Base-by-base conservation (phyloP, 2,888 invertebrate genomes). In the Ryuthela nishihirai region DNA sequence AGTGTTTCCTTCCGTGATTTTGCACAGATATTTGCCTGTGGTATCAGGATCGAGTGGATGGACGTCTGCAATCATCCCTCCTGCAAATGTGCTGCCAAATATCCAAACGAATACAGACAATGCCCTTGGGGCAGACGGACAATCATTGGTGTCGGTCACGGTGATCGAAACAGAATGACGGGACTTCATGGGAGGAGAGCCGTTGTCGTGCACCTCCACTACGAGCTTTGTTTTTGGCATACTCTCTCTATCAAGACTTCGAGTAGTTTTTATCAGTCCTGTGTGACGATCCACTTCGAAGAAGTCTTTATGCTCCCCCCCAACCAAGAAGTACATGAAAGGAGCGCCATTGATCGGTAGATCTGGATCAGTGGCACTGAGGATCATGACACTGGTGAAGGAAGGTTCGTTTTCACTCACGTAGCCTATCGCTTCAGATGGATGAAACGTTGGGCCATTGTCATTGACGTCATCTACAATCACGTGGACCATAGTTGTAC, bases 21-120 rank as follows among this genome's bases (percentile, higher is more conserved):
- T 84, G 72, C 95, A 95, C 69, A 80, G 83, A 71, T 94, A 94
- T 70, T 89, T 86, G 3, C 94, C 94, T 46, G 83, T 83, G n/a
- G 83, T 81, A 73, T 95, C 95, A 0, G 85, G 83, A 77, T 95
- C 95, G 70, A 90, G 87, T 1, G 95, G 95, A 74, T 85, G 88
- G 0, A 95, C 87, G 73, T 91, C 83, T 5, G 92, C 94, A 63
- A 95, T 85, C 75, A 85, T 87, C n/a, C 87, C 87, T 18, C 81
- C 72, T 0, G 89, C 87, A 6, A 64, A 61, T 10, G 41, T 54
- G 1, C 64, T 67, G 20, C 69, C 65, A 68, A 85, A 82, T 62
- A 81, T 80, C 47, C 83, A 84, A 69, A 88, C 86, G 69, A 87
- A 85, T 9, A 73, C 50, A 69, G 88, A 87, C 0, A 88, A 87